Evolutionary conservation across 2,113 vertebrate genomes (phyloP), one percentile per base, ranked within the genome.

Genomic region (Tupaia tana): DNA sequence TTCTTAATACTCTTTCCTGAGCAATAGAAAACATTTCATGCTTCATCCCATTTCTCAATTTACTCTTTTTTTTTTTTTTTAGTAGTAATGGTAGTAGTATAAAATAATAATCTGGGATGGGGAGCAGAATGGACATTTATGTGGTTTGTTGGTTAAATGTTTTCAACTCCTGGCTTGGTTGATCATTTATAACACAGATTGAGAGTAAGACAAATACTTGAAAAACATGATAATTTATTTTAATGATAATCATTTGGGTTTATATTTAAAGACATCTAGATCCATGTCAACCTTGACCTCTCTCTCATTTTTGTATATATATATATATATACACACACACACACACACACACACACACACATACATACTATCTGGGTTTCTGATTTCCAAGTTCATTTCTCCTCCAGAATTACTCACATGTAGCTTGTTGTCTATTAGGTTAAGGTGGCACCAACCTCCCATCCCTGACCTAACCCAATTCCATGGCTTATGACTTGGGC

Each of bases 1-100:
- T 97, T 96, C 83, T 93, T 96, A 84, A 79, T 83, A 70, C 27
- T 61, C 63, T 90, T 4, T 79, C 75, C 73, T 93, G 61, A 94
- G 82, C 88, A 90, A 84, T n/a, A 69, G 89, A 88, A 58, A 91
- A 25, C 18, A 58, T 80, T 29, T 34, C 82, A 22, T 34, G 75
- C 56, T 90, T 84, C 75, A 19, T 13, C 66, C 31, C 6, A 79
- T 74, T 91, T 78, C 56, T 52, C 56, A 95, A 19, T n/a, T 86
- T 78, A 73, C 22, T 56, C 52, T 52, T 61, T 56, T 67, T 18
- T 43, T 22, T 43, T 24, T 74, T 31, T 86, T 54, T 52, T 84
- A 63, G 15, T 63, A 12, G 24, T 84, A 63, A 10, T 63, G 9
- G 24, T 20, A 83, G 22, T 22, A 88, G 29, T 22, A 19, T 69